Evolutionary conservation across 2,888 invertebrate genomes (phyloP).

Genomic region (Augiades crinisus): DNA sequence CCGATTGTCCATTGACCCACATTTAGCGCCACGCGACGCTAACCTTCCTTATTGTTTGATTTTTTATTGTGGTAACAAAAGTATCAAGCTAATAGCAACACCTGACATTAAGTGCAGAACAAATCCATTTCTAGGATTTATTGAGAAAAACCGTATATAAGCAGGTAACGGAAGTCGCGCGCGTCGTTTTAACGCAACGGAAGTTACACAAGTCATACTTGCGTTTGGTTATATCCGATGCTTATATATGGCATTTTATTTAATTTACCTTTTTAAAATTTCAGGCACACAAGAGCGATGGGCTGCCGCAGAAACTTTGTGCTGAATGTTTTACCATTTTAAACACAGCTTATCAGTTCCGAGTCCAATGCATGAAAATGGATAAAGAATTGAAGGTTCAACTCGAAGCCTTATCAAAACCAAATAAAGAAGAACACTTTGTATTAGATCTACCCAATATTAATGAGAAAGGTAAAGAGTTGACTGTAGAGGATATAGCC

Average conservation of each 20-base stretch:
- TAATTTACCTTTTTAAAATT: too few species aligned
- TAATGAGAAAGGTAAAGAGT: slow-evolving; percentile 27
- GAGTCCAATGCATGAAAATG: slow-evolving; percentile 71
- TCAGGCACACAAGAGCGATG: slow-evolving; percentile 67
- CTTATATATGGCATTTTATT: too few species aligned
- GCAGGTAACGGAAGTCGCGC: too few species aligned
- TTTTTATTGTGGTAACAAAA: too few species aligned
- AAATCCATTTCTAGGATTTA: too few species aligned
- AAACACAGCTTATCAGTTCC: slow-evolving; percentile 66
- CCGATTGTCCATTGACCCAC: slow-evolving; percentile 10
- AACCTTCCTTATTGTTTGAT: slow-evolving; percentile 18
- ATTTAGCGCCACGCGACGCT: slow-evolving; percentile 9
- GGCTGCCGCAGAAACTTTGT: slow-evolving; percentile 69
- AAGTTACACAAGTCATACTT: too few species aligned
- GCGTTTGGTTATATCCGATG: too few species aligned
- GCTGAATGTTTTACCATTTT: slow-evolving; percentile 56
- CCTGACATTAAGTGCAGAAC: too few species aligned
- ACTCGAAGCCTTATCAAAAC: slow-evolving; percentile 47
- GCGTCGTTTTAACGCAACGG: too few species aligned
- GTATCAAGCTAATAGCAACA: too few species aligned
- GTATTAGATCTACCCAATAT: slow-evolving; percentile 29
- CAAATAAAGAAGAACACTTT: slow-evolving; percentile 38
- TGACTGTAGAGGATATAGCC: slow-evolving; percentile 48
- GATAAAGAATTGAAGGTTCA: slow-evolving; percentile 64
- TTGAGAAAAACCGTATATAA: too few species aligned